Percentiles rank a stretch among this genome's conserved stretches.
Conservation (phyloP, 1,140 invertebrate species). For the Bombus confusus region DNA sequence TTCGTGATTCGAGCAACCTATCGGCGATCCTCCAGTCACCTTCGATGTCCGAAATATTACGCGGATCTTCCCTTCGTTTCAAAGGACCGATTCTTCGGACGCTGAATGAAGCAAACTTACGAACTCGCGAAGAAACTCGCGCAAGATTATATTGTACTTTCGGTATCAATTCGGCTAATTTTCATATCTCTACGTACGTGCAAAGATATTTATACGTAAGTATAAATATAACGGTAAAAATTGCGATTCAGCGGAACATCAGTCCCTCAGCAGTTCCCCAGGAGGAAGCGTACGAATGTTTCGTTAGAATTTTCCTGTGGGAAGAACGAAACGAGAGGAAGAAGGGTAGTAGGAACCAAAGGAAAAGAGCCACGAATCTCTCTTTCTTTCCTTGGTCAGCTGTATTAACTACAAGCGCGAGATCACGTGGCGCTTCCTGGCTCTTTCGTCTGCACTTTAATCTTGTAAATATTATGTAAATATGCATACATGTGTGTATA, state of each 20-base stretch:
- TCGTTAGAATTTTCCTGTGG: not conserved
- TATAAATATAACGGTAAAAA: not conserved
- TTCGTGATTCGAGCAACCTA: not conserved
- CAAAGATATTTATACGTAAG: no score
- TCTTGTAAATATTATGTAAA: constrained; percentile 49
- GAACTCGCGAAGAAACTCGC: not conserved
- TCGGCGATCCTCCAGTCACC: no score
- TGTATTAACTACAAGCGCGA: not conserved
- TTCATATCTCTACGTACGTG: not conserved
- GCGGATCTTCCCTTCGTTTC: no score
- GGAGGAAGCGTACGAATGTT: not conserved
- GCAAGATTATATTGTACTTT: not conserved
- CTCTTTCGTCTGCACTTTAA: constrained; percentile 62
- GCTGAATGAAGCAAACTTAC: not conserved
- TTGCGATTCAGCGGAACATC: not conserved
- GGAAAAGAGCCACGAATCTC: not conserved
- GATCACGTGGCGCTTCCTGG: constrained; percentile 37
- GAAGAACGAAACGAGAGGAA: not conserved
- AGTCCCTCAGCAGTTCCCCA: not conserved
- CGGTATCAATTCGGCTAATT: not conserved
- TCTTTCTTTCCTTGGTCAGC: not conserved
- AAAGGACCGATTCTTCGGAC: no score
- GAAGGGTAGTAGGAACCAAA: no score
- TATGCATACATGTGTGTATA: constrained; percentile 41
- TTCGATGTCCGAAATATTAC: no score